Evolutionary conservation across 2,113 vertebrate genomes (phyloP).

Genomic region (Ceyx melanurus): DNA sequence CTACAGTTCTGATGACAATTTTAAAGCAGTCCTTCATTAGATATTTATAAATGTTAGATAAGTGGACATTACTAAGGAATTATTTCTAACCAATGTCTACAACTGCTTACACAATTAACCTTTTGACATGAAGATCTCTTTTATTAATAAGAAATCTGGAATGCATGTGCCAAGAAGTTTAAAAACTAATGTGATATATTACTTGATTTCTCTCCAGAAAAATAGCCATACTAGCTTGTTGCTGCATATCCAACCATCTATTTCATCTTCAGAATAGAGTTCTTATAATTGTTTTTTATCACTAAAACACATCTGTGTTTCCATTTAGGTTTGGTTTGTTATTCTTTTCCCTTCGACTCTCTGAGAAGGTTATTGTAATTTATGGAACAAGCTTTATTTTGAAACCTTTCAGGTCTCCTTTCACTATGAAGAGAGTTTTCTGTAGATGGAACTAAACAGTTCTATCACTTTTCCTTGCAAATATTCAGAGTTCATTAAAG

Average conservation of each 20-base stretch:
- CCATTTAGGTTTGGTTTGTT: neutral
- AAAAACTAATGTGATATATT: neutral
- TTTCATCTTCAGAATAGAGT: neutral
- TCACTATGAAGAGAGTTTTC: neutral
- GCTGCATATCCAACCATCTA: neutral
- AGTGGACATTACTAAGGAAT: neutral
- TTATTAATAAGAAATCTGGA: slow-evolving; percentile 3
- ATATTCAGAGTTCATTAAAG: neutral
- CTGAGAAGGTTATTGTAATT: neutral
- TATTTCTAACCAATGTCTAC: neutral
- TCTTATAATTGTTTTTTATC: neutral
- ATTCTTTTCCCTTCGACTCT: neutral
- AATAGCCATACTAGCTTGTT: neutral
- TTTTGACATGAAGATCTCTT: neutral
- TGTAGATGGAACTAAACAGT: neutral
- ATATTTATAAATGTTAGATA: neutral
- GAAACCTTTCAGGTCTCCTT: neutral
- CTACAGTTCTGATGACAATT: neutral
- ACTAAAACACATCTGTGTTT: neutral
- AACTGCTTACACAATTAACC: slow-evolving; percentile 46
- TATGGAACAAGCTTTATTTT: neutral
- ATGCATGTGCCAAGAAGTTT: neutral
- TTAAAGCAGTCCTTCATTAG: neutral
- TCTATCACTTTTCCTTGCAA: neutral
- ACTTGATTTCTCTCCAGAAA: slow-evolving; percentile 24